Evolutionary conservation across 92 coral and sea anemone species (phyloP).

Genomic region (Phenganax subtilis): DNA sequence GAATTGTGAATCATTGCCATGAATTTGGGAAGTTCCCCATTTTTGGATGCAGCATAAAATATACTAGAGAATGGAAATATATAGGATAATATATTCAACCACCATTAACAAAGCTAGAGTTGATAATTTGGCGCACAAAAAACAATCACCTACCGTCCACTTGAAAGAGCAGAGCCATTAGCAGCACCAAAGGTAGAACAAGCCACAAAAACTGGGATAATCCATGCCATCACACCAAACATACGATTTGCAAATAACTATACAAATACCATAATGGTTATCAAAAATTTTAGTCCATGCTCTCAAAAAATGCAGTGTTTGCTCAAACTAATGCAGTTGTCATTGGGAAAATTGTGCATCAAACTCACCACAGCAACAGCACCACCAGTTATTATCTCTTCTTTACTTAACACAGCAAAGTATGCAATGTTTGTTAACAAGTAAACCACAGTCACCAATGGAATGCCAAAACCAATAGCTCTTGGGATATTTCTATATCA

Average conservation of each 20-base stretch:
- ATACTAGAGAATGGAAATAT: slow-evolving; percentile 42
- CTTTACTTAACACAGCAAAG: slow-evolving; percentile 69
- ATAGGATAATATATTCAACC: background rate
- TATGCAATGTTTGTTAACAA: slow-evolving; percentile 91
- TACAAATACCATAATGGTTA: background rate
- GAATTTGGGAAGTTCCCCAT: slow-evolving; percentile 81
- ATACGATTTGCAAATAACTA: slow-evolving; percentile 77
- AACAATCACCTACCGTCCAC: slow-evolving; percentile 65
- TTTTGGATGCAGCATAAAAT: slow-evolving; percentile 83
- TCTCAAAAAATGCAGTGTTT: no score
- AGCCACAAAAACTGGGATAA: slow-evolving; percentile 91
- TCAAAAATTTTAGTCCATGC: background rate
- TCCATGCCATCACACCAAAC: slow-evolving; percentile 92
- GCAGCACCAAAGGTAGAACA: slow-evolving; percentile 97
- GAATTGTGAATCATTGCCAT: slow-evolving; percentile 87
- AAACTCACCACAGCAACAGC: slow-evolving; percentile 96
- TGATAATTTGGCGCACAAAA: background rate
- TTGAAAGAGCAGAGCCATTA: slow-evolving; percentile 73
- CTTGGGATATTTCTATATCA: slow-evolving; percentile 65
- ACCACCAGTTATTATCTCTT: slow-evolving; percentile 66
- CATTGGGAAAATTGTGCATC: slow-evolving; percentile 16
- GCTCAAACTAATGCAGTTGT: no score
- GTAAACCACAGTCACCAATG: slow-evolving; percentile 78
- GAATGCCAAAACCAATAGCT: slow-evolving; percentile 83
- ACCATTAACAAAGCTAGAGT: background rate